Conservation (phyloP, 2,888 invertebrate genomes). For the Trissoscelio sp. region DNA sequence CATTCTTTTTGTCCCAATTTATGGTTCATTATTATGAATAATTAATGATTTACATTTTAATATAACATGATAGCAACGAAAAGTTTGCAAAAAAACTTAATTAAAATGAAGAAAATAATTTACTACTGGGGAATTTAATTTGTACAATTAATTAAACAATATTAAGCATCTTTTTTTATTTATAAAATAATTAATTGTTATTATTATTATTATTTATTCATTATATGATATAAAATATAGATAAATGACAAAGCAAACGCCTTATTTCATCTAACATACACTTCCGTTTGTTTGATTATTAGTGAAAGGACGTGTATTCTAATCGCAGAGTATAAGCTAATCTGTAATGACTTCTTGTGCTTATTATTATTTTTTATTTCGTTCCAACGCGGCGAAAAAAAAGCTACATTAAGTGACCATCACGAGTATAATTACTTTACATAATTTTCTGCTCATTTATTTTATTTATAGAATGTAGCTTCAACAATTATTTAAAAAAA, state of each 20-base stretch:
- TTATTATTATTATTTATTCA: slow-evolving; percentile 7
- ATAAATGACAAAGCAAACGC: slow-evolving; percentile 27
- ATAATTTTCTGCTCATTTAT: not conserved
- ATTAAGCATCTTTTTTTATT: no score
- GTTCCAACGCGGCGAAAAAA: not conserved
- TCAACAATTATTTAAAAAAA: no score
- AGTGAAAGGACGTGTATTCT: slow-evolving; percentile 51
- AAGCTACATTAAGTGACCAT: not conserved
- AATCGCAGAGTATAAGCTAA: slow-evolving; percentile 30
- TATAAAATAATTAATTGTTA: no score
- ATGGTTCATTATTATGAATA: not conserved
- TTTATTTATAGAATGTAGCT: not conserved
- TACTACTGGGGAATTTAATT: no score
- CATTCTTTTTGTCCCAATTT: slow-evolving; percentile 1
- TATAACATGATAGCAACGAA: not conserved
- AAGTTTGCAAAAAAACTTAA: not conserved
- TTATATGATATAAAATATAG: slow-evolving; percentile 27
- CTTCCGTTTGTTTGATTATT: slow-evolving; percentile 56
- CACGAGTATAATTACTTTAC: not conserved
- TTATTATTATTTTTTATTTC: slow-evolving; percentile 28
- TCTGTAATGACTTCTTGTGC: slow-evolving; percentile 36
- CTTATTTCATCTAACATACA: slow-evolving; percentile 31
- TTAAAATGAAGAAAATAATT: no score
- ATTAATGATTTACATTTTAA: not conserved
- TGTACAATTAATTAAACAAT: no score